Evolutionary conservation across 2,888 invertebrate genomes (phyloP), one percentile per base, ranked within the genome.

Genomic region (Seladonia tumulorum): DNA sequence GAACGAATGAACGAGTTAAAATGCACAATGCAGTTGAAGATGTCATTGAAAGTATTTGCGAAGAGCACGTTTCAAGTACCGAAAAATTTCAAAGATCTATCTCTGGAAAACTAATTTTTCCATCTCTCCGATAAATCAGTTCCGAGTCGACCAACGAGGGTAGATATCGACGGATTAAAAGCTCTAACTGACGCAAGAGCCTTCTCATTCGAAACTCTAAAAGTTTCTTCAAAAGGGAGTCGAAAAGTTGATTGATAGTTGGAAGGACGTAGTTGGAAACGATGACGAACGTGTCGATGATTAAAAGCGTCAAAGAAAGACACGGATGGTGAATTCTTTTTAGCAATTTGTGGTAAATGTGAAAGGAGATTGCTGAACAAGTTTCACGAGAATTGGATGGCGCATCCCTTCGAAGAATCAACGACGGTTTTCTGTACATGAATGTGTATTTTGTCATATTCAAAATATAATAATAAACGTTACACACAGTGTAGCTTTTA

Each of bases 401-500:
- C 53, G 22, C 53, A 53, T 10, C 53, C 53, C 14, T 7, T 29
- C 25, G 2, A 12, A 60, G 29, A 53, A 53, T 60, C 63, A 63
- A 63, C 63, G 25, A 25, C 63, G 49, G 49, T 71, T 39, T 72
- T 81, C 53, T 83, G 80, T 82, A 72, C 85, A 87, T 82, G 93
- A 93, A 94, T 94, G 93, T 94, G 93, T 94, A 94, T 94, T 94
- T 94, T 92, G 93, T 94, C 85, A 81, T 86, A 94, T 94, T 94
- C 94, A 94, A 94, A 94, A 94, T 94, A 94, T 94, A 94, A 94
- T 94, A 93, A 93, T 94, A 91, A 94, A 94, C 93, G 94, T 94
- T 94, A 94, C 93, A 94, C 93, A 94, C 93, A 93, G 93, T 93
- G 93, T 93, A 93, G 93, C 92, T 93, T 92, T 92, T 93, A 93